Evolutionary conservation across 2,113 vertebrate species (phyloP).

Genomic region (Brienomyrus longianalis): DNA sequence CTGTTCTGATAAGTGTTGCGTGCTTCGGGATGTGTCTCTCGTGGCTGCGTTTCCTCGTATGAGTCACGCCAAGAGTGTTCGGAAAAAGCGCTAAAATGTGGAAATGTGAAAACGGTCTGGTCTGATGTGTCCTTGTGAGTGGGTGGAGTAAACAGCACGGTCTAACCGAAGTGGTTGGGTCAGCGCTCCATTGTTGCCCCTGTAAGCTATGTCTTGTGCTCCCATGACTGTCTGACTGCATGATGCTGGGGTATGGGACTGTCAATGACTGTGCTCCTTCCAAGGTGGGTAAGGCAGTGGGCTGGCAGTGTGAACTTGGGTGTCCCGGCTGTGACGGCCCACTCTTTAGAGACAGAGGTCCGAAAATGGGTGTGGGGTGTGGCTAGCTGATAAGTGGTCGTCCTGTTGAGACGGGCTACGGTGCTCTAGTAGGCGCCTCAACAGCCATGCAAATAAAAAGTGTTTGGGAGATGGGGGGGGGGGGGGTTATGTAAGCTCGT

Average conservation of each 20-base stretch:
- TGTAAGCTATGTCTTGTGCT: neutral
- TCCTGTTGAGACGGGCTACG: neutral
- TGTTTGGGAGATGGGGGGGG: neutral
- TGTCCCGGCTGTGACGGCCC: neutral
- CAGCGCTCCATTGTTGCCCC: neutral
- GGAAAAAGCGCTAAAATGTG: neutral
- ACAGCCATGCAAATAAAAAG: neutral
- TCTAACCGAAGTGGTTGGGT: neutral
- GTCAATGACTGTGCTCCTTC: neutral
- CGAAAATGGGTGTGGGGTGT: neutral
- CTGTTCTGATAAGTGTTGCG: neutral
- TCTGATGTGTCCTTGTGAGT: neutral
- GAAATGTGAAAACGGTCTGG: neutral
- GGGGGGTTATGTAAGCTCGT: constrained; percentile 16
- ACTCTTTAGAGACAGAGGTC: neutral
- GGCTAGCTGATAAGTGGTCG: neutral
- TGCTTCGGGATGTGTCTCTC: neutral
- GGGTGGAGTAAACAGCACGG: neutral
- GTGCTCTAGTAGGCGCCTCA: neutral
- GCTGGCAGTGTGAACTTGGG: neutral
- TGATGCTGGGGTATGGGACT: neutral
- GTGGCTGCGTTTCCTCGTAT: neutral
- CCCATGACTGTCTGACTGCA: neutral
- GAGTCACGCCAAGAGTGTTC: neutral
- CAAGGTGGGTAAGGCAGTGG: neutral